Evolutionary conservation across 30 jellyfish, hydroid and myxozoan species (phyloP).

Genomic region (Nemopilema nomurai): DNA sequence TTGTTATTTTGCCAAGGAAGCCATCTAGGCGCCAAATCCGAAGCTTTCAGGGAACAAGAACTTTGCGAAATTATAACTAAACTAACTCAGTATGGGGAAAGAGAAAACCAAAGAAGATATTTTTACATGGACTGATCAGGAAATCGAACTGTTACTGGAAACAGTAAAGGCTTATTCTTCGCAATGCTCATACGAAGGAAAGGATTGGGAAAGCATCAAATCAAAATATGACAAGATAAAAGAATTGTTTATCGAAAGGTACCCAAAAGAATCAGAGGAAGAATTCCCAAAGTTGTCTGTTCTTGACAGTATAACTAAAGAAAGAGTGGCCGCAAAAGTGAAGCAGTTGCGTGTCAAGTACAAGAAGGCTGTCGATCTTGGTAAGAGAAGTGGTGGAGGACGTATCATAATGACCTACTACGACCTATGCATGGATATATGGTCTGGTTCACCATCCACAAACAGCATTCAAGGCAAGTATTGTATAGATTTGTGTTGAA

Average conservation of each 20-base stretch:
- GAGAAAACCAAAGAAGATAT: conserved; percentile 23
- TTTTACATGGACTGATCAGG: conserved; percentile 47
- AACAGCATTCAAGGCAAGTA: conserved; percentile 32
- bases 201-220: conserved; percentile 52
- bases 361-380: conserved; percentile 42
- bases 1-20: too few species aligned
- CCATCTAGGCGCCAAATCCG: conserved; percentile 24
- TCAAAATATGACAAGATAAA: conserved; percentile 49
- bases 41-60: conserved; percentile 22
- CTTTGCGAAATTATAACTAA: conserved; percentile 21
- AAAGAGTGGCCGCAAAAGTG: conserved; percentile 37
- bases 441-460: conserved; percentile 24
- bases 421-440: conserved; percentile 39
- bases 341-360: conserved; percentile 37
- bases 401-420: conserved; percentile 19
- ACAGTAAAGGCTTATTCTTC: conserved; percentile 43
- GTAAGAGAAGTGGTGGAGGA: conserved; percentile 40
- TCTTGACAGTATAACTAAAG: conserved; percentile 4
- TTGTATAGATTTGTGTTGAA: neutral
- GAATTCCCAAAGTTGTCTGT: conserved; percentile 15
- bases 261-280: conserved; percentile 23
- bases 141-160: conserved; percentile 50
- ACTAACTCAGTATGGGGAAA: conserved; percentile 31
- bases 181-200: conserved; percentile 28
- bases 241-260: conserved; percentile 19